Base-by-base conservation (phyloP, 2,888 invertebrate species). In the Zelleria hepariella region DNA sequence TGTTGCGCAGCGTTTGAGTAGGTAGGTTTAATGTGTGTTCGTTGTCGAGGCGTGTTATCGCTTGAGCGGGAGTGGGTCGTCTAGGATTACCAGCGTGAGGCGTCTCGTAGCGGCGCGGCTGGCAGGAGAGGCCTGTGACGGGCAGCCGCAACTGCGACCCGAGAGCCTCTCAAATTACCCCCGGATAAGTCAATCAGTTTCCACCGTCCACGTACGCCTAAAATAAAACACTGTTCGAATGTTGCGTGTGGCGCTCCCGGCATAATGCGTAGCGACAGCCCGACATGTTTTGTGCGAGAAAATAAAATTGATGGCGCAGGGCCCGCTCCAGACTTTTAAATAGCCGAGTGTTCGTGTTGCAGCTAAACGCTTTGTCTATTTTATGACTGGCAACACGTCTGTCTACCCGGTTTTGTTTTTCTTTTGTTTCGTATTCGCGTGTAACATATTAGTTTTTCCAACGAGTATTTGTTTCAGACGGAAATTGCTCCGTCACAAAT, bases 121-220 rank as follows among this genome's bases (percentile, higher is more conserved):
- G 66, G 60, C 62, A n/a, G n/a, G n/a, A n/a, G n/a, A n/a, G n/a
- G 63, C 63, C 62, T 24, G 65, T 58, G 60, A 64, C 55, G 47
- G 49, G 59, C 49, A 10, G 59, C 26, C 47, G 26, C 55, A 26
- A 51, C 49, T 48, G 58, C 51, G 57, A 54, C 59, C 56, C 23
- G 62, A 84, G 85, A 75, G 78, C 78, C 85, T 86, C 86, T 88
- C 87, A 79, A 78, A 86, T 88, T 88, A 86, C 88, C 72, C 80
- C 87, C 85, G 88, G 88, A 88, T 87, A 88, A 88, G 87, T 88
- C 88, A 88, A 88, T 88, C 88, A 88, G 32, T 83, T 86, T 74
- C 79, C 81, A 79, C 81, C 86, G 80, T 85, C 82, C 83, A 82
- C 79, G 78, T 83, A 84, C 77, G 74, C 80, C 82, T 72, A 77